Conservation (phyloP, 2,888 invertebrate species). For the Xiphydria camelus region DNA sequence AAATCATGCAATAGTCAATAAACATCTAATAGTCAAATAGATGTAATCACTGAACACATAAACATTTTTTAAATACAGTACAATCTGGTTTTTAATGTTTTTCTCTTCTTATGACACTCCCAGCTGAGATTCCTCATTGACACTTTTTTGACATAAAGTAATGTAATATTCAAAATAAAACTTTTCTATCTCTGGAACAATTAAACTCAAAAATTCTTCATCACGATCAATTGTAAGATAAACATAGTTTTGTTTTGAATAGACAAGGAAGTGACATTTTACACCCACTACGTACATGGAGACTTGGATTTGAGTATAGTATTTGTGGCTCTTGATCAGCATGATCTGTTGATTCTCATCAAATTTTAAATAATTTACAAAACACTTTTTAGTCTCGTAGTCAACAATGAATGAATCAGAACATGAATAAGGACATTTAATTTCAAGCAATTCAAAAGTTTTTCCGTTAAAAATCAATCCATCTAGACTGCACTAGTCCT, state of each 20-base stretch:
- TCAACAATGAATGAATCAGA: constrained; percentile 16
- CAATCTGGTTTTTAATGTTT: too few species aligned
- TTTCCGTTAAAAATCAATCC: constrained; percentile 16
- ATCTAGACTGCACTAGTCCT: constrained; percentile 18
- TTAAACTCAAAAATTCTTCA: constrained; percentile 7
- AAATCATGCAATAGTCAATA: too few species aligned
- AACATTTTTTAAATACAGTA: too few species aligned
- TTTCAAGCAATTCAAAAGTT: constrained; percentile 17
- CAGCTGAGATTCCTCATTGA: too few species aligned
- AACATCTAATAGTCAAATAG: too few species aligned
- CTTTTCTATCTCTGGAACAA: constrained; percentile 14
- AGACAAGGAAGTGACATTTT: constrained; percentile 16
- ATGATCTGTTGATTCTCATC: too few species aligned
- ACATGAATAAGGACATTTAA: constrained; percentile 21
- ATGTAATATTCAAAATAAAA: constrained; percentile 14
- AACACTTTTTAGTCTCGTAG: too few species aligned
- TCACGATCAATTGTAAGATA: constrained; percentile 6
- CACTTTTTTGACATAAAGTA: constrained; percentile 5
- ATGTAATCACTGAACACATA: too few species aligned
- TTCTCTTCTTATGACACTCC: too few species aligned
- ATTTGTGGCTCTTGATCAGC: constrained; percentile 8
- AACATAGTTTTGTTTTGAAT: constrained; percentile 5
- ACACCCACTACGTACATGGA: constrained; percentile 16
- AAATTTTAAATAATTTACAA: too few species aligned
- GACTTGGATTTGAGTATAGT: constrained; percentile 14